Evolutionary conservation across 2,797 vertebrate species (phyloP).

Genomic region (Hypotaenidia philippensis): DNA sequence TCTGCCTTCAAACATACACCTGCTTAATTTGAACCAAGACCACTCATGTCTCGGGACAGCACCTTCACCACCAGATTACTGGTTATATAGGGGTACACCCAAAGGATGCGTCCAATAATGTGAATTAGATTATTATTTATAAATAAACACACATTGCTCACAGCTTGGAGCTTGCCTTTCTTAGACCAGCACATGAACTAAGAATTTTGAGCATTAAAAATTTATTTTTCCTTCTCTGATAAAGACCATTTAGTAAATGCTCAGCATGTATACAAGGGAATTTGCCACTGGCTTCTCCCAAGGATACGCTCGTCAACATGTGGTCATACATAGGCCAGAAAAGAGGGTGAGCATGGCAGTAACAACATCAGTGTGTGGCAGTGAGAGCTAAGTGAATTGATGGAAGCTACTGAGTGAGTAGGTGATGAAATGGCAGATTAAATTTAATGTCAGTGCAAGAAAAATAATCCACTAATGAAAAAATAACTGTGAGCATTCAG

Average conservation of each 20-base stretch:
- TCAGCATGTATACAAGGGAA: neutral
- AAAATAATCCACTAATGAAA: neutral
- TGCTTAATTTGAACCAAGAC: neutral
- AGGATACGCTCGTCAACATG: neutral
- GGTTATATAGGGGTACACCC: neutral
- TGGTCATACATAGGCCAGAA: neutral
- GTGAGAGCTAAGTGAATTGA: neutral
- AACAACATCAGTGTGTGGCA: neutral
- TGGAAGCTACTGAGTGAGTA: neutral
- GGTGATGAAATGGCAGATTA: neutral
- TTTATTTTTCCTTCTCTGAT: neutral
- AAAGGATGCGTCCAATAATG: neutral
- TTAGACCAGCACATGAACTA: neutral
- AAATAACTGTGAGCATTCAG: neutral
- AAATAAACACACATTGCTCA: neutral
- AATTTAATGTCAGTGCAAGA: neutral
- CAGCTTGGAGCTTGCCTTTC: neutral
- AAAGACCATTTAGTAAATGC: neutral
- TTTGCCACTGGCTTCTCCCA: neutral
- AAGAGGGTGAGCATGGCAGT: neutral
- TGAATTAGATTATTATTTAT: neutral
- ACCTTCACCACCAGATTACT: neutral
- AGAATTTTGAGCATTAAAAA: neutral
- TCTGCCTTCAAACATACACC: neutral
- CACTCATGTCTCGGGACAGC: neutral